Evolutionary conservation across 2,888 invertebrate species (phyloP).

Genomic region (Apamea sordens): DNA sequence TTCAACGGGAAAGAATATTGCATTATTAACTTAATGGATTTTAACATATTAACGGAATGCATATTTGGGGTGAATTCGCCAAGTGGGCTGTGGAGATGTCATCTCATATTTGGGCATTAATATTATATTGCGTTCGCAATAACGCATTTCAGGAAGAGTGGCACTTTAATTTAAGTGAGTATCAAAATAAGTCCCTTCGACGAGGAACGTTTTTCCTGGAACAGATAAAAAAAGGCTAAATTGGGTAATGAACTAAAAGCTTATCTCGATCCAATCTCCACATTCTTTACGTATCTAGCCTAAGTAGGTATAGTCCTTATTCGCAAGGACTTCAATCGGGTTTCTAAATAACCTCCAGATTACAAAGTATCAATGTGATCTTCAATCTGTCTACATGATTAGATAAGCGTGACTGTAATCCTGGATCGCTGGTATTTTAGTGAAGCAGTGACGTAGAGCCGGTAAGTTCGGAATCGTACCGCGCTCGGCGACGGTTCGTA

Average conservation of each 20-base stretch:
- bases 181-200: constrained; percentile 25
- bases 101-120: constrained; percentile 41
- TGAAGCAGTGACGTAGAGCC: constrained; percentile 59
- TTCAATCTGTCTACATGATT: constrained; percentile 65
- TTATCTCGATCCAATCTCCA: constrained; percentile 59
- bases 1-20: constrained; percentile 69
- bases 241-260: constrained; percentile 67
- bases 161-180: constrained; percentile 44
- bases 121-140: constrained; percentile 47
- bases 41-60: constrained; percentile 73
- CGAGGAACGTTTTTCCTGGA: constrained; percentile 40
- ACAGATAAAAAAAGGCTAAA: constrained; percentile 56
- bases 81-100: constrained; percentile 45
- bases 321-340: constrained; percentile 45
- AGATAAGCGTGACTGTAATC: constrained; percentile 70
- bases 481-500: constrained; percentile 65
- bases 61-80: constrained; percentile 55
- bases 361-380: constrained; percentile 62
- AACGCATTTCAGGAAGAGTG: constrained; percentile 45
- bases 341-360: constrained; percentile 54
- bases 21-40: constrained; percentile 72
- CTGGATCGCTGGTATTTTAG: constrained; percentile 61
- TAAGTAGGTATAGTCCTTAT: constrained; percentile 44
- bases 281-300: constrained; percentile 56
- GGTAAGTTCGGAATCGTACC: constrained; percentile 58